Evolutionary conservation across 2,888 invertebrate genomes (phyloP).

Genomic region (Plemyria rubiginata): DNA sequence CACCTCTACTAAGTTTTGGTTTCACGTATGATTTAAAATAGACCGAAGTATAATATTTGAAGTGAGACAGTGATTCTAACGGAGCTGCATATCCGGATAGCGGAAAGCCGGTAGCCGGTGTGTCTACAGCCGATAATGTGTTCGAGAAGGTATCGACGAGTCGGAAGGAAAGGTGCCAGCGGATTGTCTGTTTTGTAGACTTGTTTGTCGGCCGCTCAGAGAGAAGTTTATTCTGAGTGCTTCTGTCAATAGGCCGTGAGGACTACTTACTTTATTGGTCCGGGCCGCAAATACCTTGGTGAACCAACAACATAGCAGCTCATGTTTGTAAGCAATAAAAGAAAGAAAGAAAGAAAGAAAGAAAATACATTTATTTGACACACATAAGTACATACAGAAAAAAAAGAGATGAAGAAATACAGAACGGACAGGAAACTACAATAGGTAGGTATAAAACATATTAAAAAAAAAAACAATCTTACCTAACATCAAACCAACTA

Average conservation of each 20-base stretch:
- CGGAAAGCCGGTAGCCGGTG: conserved; percentile 19
- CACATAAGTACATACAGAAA: too few relatives aligned
- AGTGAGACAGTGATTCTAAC: conserved; percentile 1
- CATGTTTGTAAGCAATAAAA: too few relatives aligned
- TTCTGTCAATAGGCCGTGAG: conserved; percentile 20
- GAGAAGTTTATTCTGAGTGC: conserved; percentile 15
- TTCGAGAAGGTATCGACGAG: conserved; percentile 32
- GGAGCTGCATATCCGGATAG: conserved; percentile 14
- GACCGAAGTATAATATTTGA: neutral
- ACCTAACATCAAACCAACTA: too few relatives aligned
- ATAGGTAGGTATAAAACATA: too few relatives aligned
- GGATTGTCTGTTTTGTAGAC: conserved; percentile 31
- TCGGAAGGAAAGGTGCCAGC: conserved; percentile 28
- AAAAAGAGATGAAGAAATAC: too few relatives aligned
- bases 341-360: too few relatives aligned
- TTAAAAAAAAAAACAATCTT: too few relatives aligned
- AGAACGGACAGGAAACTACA: too few relatives aligned
- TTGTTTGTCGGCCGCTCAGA: conserved; percentile 19
- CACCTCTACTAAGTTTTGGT: too few relatives aligned
- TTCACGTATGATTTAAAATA: too few relatives aligned
- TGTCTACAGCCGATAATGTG: conserved; percentile 28
- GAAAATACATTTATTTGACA: too few relatives aligned
- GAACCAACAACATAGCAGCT: neutral
- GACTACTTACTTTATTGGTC: conserved; percentile 17
- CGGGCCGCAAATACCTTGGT: neutral